phyloP scores from a whole-genome alignment of 2,797 vertebrate genomes.

The Pteronotus mesoamericanus region DNA sequence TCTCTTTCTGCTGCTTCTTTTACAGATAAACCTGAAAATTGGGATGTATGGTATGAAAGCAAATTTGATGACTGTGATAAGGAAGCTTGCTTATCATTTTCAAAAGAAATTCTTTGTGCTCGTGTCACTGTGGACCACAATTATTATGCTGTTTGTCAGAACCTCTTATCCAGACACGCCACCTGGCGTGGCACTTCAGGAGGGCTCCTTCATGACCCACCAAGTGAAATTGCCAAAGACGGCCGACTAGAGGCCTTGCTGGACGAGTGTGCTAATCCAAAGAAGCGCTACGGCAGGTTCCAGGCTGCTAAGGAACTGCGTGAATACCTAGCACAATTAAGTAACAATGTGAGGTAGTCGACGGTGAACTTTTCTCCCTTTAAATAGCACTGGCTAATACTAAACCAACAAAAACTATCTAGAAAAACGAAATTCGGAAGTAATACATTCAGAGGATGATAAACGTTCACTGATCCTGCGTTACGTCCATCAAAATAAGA shows the following conservation, averaged over 20 bases:
- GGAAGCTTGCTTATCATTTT: constrained; percentile 99
- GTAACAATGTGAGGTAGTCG: constrained; percentile 94
- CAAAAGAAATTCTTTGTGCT: constrained; percentile 96
- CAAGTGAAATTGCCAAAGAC: constrained; percentile 92
- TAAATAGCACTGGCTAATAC: constrained; percentile 67
- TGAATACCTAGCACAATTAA: constrained; percentile 94
- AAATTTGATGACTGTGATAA: constrained; percentile 98
- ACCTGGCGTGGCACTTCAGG: constrained; percentile 97
- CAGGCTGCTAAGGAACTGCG: constrained; percentile 95
- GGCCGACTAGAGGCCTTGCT: constrained; percentile 93
- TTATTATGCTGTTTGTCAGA: constrained; percentile 98
- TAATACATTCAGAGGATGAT: constrained; percentile 44
- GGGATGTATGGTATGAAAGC: constrained; percentile 98
- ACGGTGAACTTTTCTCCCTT: not conserved
- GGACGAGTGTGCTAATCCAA: constrained; percentile 98
- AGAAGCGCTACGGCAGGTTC: constrained; percentile 94
- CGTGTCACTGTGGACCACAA: constrained; percentile 98
- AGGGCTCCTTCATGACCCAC: constrained; percentile 96
- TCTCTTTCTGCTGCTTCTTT: constrained; percentile 40
- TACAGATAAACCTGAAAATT: constrained; percentile 97
- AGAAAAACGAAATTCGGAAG: constrained; percentile 65
- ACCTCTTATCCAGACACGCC: constrained; percentile 95
- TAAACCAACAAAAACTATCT: constrained; percentile 64
- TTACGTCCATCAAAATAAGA: constrained; percentile 70
- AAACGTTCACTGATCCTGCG: constrained; percentile 61